Evolutionary conservation across 2,888 invertebrate species (phyloP), one percentile per base, ranked within the genome.

Genomic region (Polyommatus iphigenia): DNA sequence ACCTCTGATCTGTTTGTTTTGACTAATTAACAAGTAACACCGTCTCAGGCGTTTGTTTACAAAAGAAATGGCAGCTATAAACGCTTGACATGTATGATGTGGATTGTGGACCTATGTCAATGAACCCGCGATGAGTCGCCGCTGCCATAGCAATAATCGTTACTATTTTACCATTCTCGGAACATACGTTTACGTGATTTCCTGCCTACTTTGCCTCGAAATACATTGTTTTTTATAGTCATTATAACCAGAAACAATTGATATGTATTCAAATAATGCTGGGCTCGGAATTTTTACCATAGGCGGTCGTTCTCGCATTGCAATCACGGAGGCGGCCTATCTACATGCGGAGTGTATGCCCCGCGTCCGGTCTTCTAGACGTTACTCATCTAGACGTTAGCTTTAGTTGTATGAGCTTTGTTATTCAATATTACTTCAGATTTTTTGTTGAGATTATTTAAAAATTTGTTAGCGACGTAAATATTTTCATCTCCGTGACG

Each of bases 291-390:
- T 93, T 92, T 90, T 91, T 92, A 90, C 93, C 92, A 90, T 90
- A 91, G 87, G 84, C 83, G 90, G 88, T 84, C 84, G 88, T 87
- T 91, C 91, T 90, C 87, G 92, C 88, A 93, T 93, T 89, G 91
- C 91, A 89, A 93, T 90, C 91, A 90, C 88, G 89, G 81, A 82
- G 80, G 76, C 76, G 85, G 82, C 85, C 85, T 86, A 88, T 92
- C 92, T 91, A 90, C 90, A 92, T 93, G 93, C 93, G 91, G 86
- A 84, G 83, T 83, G 88, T 86, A 86, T 84, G 84, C 85, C 83
- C 82, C 85, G 91, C 93, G 92, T 93, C 93, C 93, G 93, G 93
- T 89, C 87, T 89, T n/a, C n/a, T n/a, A n/a, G n/a, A n/a, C n/a
- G n/a, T n/a, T 91, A 91, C 91, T 91, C 92, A 91, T 90, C 87